Evolutionary conservation across 2,113 vertebrate genomes (phyloP), one percentile per base, ranked within the genome.

Genomic region (Vireo altiloquus): DNA sequence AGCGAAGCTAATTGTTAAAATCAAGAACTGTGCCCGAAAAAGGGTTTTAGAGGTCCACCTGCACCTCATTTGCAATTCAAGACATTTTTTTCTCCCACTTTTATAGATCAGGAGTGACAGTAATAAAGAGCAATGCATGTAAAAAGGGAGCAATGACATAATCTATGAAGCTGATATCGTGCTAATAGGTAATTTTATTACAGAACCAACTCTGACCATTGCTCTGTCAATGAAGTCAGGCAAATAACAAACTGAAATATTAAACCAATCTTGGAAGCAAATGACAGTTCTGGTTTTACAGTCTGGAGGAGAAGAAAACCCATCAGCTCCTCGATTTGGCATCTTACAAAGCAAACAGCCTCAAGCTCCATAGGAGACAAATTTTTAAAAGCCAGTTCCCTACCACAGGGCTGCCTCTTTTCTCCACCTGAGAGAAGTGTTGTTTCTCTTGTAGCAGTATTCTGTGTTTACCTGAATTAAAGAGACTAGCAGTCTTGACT

Each of bases 51-150:
- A 96, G 91, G 80, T 90, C 56, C 66, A 95, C 95, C 82, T 57
- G 7, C 53, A 87, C 60, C 69, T 97, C 84, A 95, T 97, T 97
- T 98, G 96, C 92, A 93, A 93, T 97, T 97, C 82, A 91, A 92
- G 97, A 82, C 63, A 89, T 86, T 92, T 93, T 61, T 42, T 47
- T 46, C 65, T 71, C 60, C 8, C 61, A 54, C 53, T 97, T 94
- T 69, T 89, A 33, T 74, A 15, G 54, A 92, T 74, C 63, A 89
- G 57, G 66, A 92, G 44, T 89, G 95, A 66, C 47, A 78, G 83
- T 65, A 75, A 37, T 47, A 56, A 24, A 80, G 75, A 60, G 33
- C 33, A 89, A 54, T 49, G 52, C 92, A 92, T 61, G 40, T 74
- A 65, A 60, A 87, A 94, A 92, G 31, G 63, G 78, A 95, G 82